These are phyloP conservation scores for Anas platyrhynchos DNA, from an alignment of 2,113 vertebrate genomes.

Conservation along the genomic window DNA sequence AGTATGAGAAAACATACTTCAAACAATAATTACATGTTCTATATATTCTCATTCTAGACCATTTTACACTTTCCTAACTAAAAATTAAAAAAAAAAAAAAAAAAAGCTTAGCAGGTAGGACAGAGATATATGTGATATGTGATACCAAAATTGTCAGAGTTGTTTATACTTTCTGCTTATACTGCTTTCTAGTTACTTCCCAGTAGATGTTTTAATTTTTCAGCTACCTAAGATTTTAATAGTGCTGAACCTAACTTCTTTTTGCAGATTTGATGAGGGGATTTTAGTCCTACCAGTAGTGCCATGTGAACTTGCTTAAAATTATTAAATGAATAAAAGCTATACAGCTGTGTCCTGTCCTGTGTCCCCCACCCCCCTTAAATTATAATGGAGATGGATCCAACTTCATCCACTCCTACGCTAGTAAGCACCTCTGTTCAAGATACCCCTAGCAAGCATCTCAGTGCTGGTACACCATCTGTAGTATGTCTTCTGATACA, in stretches of 20 bases:
- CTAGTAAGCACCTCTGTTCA: neutral
- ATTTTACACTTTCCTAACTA: neutral
- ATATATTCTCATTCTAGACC: neutral
- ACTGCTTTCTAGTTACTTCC: neutral
- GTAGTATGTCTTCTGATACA: neutral
- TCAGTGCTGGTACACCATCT: neutral
- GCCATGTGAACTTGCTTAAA: neutral
- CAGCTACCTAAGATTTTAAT: neutral
- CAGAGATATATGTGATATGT: too few relatives aligned
- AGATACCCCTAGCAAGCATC: neutral
- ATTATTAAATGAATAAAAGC: neutral
- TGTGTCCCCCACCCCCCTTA: neutral
- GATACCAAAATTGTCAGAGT: neutral
- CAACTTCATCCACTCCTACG: rapidly evolving
- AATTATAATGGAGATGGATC: neutral
- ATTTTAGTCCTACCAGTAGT: neutral
- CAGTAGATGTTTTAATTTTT: neutral
- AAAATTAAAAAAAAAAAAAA: neutral
- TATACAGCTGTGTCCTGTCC: too few relatives aligned
- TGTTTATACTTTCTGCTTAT: neutral
- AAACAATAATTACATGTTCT: neutral
- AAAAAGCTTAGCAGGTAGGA: neutral
- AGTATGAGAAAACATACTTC: neutral
- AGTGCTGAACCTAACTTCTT: neutral
- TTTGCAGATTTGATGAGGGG: neutral